Evolutionary conservation across 2,888 invertebrate genomes (phyloP).

Genomic region (Metalampra italica): DNA sequence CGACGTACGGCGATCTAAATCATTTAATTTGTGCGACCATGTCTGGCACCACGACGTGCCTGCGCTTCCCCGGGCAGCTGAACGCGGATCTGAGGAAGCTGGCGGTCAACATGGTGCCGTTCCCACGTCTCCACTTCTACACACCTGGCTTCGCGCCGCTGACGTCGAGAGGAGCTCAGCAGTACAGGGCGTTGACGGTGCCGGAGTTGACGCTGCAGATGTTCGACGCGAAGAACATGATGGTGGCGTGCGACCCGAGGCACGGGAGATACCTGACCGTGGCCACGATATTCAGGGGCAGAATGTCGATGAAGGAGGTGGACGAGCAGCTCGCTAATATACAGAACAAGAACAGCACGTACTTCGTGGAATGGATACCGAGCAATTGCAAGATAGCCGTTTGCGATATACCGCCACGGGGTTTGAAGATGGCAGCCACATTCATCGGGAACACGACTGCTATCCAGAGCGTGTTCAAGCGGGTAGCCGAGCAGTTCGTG

Average conservation of each 20-base stretch:
- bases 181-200: conserved; percentile 93
- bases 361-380: conserved; percentile 90
- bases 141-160: conserved; percentile 82
- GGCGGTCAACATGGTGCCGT: conserved; percentile 80
- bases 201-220: conserved; percentile 87
- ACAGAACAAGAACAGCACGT: conserved; percentile 87
- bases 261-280: conserved; percentile 94
- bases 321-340: conserved; percentile 88
- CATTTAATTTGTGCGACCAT: conserved; percentile 90
- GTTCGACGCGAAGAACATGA: conserved; percentile 86
- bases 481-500: conserved; percentile 90
- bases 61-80: conserved; percentile 80
- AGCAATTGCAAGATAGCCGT: conserved; percentile 88
- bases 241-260: conserved; percentile 95
- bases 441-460: conserved; percentile 93
- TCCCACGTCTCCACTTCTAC: conserved; percentile 80
- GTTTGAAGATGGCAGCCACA: conserved; percentile 91
- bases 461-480: conserved; percentile 91
- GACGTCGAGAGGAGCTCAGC: conserved; percentile 89
- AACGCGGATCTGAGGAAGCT: conserved; percentile 68
- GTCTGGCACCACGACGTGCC: conserved; percentile 91
- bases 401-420: conserved; percentile 86
- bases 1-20: conserved; percentile 89
- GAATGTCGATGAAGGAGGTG: conserved; percentile 96
- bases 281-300: conserved; percentile 92